A percentile compares a stretch with the other conserved stretches of the same genome.
phyloP scores from a whole-genome alignment of 2,888 invertebrate species.

The Molanna angustata region DNA sequence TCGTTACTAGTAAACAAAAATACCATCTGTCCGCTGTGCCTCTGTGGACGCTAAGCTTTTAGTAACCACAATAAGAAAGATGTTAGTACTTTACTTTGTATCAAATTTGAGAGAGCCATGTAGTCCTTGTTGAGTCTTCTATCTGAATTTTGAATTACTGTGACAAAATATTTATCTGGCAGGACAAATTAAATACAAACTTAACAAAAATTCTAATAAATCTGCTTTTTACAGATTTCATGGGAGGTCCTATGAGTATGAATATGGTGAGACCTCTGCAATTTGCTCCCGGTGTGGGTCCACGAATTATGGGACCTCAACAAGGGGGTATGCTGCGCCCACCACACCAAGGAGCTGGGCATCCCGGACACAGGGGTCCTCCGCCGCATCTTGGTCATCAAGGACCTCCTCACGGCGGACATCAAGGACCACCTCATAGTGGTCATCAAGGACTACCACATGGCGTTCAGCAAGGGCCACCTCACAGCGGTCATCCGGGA shows the following conservation, averaged over 20 bases:
- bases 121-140: too few relatives aligned
- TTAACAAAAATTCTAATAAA: too few relatives aligned
- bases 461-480: neutral
- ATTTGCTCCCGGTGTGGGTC: slow-evolving; percentile 9
- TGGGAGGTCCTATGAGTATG: slow-evolving; percentile 21
- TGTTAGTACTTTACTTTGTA: too few relatives aligned
- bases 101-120: too few relatives aligned
- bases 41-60: too few relatives aligned
- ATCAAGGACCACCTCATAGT: neutral
- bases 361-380: slow-evolving; percentile 9
- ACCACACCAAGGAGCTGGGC: slow-evolving; percentile 10
- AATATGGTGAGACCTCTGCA: slow-evolving; percentile 10
- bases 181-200: too few relatives aligned
- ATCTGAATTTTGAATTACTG: too few relatives aligned
- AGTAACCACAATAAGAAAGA: too few relatives aligned
- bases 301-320: slow-evolving; percentile 7
- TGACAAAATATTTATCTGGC: too few relatives aligned
- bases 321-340: slow-evolving; percentile 5
- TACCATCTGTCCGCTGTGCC: too few relatives aligned
- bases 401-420: neutral
- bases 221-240: slow-evolving; percentile 20
- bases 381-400: slow-evolving; percentile 4
- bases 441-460: slow-evolving; percentile 6
- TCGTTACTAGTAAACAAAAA: too few relatives aligned
- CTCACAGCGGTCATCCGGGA: slow-evolving; percentile 4